A percentile compares a stretch with the other conserved stretches of the same genome.
These are phyloP conservation scores for Lycorma delicatula DNA, from an alignment of 1,140 invertebrate species.

Conservation along the genomic window DNA sequence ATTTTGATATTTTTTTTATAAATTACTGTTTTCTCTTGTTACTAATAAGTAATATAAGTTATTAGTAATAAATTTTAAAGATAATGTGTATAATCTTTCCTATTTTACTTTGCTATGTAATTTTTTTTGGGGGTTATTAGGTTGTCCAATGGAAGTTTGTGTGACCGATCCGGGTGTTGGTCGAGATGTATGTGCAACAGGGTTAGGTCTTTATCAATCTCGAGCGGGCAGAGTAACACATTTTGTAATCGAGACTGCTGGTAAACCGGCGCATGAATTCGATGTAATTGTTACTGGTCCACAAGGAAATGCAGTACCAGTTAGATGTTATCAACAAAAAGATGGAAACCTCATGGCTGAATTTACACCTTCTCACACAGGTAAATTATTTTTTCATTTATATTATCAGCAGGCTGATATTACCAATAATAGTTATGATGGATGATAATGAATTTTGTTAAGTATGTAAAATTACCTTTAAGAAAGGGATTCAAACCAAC, in stretches of 20 bases:
- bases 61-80: not conserved
- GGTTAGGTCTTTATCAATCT: constrained; percentile 73
- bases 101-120: no score
- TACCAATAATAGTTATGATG: no score
- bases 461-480: no score
- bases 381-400: constrained; percentile 42
- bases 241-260: constrained; percentile 82
- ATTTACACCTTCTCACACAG: constrained; percentile 74
- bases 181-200: constrained; percentile 67
- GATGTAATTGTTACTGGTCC: constrained; percentile 84
- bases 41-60: no score
- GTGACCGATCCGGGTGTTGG: constrained; percentile 51
- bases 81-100: no score
- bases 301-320: constrained; percentile 80
- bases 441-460: no score
- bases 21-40: no score
- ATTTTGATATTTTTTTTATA: no score
- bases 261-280: constrained; percentile 76
- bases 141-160: constrained; percentile 43
- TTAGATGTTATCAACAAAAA: constrained; percentile 91
- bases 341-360: constrained; percentile 88
- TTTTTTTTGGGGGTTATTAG: no score
- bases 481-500: no score
- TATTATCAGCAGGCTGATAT: no score
- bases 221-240: constrained; percentile 68